phyloP scores from a whole-genome alignment of 2,797 vertebrate species.

The Molothrus aeneus region DNA sequence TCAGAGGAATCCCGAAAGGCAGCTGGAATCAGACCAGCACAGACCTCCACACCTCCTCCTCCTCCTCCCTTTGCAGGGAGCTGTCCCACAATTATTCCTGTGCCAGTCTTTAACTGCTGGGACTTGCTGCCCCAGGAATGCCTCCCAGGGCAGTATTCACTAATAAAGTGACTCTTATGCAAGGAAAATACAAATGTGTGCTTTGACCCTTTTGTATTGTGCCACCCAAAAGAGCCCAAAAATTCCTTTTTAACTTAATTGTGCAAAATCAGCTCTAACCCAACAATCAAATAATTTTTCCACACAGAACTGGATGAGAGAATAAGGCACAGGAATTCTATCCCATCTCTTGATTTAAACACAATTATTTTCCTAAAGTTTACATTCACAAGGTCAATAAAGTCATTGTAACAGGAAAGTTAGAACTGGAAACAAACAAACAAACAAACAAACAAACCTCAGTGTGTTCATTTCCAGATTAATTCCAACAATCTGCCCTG shows the following conservation, averaged over 20 bases:
- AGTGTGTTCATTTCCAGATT: neutral
- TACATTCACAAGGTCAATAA: neutral
- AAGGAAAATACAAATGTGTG: neutral
- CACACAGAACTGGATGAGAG: neutral
- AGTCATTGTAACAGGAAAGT: neutral
- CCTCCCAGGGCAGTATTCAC: neutral
- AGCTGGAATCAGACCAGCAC: neutral
- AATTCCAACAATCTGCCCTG: neutral
- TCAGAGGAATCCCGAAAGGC: neutral
- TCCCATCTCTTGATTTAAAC: neutral
- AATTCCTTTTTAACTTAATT: neutral
- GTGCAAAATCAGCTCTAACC: neutral
- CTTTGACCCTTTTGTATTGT: neutral
- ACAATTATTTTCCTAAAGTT: neutral
- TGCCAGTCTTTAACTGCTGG: neutral
- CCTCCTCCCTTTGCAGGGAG: neutral
- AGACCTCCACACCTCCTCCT: neutral
- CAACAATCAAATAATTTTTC: neutral
- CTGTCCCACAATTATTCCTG: neutral
- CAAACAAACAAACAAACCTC: neutral
- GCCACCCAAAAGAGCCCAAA: neutral
- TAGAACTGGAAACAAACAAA: neutral
- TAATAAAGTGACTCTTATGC: neutral
- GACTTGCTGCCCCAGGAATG: neutral
- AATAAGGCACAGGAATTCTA: neutral